Conservation (phyloP, 2,888 invertebrate genomes). For the Invenusta paracnida region DNA sequence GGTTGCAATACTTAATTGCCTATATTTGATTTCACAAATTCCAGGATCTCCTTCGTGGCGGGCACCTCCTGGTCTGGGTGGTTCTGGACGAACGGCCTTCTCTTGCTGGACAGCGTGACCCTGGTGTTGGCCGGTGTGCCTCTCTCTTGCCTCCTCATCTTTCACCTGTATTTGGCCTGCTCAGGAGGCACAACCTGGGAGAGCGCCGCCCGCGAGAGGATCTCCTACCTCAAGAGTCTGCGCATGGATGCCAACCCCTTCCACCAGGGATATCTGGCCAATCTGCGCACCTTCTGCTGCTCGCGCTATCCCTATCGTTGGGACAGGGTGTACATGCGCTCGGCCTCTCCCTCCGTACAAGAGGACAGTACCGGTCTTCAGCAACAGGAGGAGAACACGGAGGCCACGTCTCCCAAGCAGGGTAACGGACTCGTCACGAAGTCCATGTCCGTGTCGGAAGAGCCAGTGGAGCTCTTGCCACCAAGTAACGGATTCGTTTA, state of each 20-base stretch:
- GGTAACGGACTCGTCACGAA: too few species aligned
- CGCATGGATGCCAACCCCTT: constrained; percentile 55
- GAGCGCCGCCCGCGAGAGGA: constrained; percentile 55
- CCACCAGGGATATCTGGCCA: constrained; percentile 55
- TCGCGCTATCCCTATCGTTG: constrained; percentile 49
- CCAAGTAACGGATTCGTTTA: too few species aligned
- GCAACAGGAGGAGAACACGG: too few species aligned
- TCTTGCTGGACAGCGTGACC: constrained; percentile 52
- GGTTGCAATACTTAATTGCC: too few species aligned
- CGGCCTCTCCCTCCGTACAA: neutral
- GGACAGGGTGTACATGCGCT: constrained; percentile 52
- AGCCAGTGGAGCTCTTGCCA: too few species aligned
- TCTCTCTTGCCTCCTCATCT: constrained; percentile 52
- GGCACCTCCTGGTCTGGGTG: constrained; percentile 47
- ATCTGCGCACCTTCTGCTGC: constrained; percentile 53
- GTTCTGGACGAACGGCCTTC: constrained; percentile 52
- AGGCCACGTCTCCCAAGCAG: too few species aligned
- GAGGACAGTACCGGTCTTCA: too few species aligned
- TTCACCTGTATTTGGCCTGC: constrained; percentile 58
- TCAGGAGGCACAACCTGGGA: constrained; percentile 60
- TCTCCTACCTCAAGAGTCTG: constrained; percentile 58
- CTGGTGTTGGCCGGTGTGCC: constrained; percentile 52
- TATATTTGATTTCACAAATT: neutral
- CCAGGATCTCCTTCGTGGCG: constrained; percentile 36
- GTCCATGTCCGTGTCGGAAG: too few species aligned